phyloP scores from a whole-genome alignment of 2,888 invertebrate genomes.

The Acutogordius australiensis region DNA sequence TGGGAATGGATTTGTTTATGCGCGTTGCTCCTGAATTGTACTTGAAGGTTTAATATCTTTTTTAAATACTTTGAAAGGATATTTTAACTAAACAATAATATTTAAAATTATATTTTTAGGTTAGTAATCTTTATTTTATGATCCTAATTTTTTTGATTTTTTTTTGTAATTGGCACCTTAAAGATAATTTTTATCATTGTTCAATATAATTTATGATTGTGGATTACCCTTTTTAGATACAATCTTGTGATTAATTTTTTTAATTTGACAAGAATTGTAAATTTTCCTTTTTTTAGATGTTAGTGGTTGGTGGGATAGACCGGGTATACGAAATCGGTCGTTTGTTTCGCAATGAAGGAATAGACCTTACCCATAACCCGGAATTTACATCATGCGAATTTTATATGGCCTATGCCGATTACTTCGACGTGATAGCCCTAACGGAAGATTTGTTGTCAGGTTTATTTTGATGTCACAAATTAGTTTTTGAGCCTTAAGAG shows the following conservation, averaged over 20 bases:
- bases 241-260: no score
- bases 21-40: conserved; percentile 89
- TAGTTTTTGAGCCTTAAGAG: no score
- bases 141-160: no score
- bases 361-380: conserved; percentile 92
- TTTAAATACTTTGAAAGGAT: neutral
- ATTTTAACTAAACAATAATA: no score
- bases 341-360: conserved; percentile 90
- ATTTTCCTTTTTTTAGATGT: no score
- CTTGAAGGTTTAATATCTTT: conserved; percentile 36
- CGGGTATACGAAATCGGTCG: conserved; percentile 45
- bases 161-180: neutral
- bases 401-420: conserved; percentile 99
- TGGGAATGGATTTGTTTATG: conserved; percentile 86
- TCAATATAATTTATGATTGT: conserved; percentile 8
- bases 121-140: no score
- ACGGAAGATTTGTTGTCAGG: conserved; percentile 66
- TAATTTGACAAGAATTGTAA: no score
- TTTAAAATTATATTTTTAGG: no score
- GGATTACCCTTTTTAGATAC: no score
- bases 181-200: neutral
- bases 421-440: conserved; percentile 64
- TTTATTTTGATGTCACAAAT: no score
- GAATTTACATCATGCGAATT: conserved; percentile 98
- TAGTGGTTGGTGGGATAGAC: conserved; percentile 87